Evolutionary conservation across 2,888 invertebrate genomes (phyloP), one percentile per base, ranked within the genome.

Genomic region (Syritta pipiens): DNA sequence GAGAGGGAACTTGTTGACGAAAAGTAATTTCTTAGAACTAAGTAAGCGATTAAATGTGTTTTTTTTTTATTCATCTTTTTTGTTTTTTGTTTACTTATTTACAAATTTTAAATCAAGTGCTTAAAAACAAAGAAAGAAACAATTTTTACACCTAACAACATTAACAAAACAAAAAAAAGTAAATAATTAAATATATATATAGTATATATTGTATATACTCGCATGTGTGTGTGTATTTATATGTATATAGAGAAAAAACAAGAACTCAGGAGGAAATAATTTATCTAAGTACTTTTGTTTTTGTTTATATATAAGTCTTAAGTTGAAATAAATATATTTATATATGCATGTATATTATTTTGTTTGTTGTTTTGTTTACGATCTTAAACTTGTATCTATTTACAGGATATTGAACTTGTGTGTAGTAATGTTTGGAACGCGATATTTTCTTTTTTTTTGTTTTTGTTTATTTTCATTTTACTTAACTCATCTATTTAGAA

Each of bases 111-210:
- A 67, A 68, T 62, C 30, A 62, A 49, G 48, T 62, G 9, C 32
- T 19, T 35, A 55, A 19, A 40, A 55, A 48, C 28, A 53, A 30
- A 28, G 14, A 62, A 62, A 65, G 37, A 59, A 77, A n/a, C n/a
- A n/a, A n/a, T n/a, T n/a, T 60, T 72, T 77, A 77, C 76, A 77
- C 77, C 60, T 77, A 77, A 72, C 72, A 65, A 72, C 72, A 60
- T 71, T 65, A 72, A 72, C 72, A 77, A 42, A 77, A 65, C 44
- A 57, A 20, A 68, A 67, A 17, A 40, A 48, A 10, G 17, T 30
- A 26, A 51, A 2, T 2, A n/a, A n/a, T n/a, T n/a, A n/a, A n/a
- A n/a, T n/a, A n/a, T n/a, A n/a, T n/a, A n/a, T n/a, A n/a, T n/a
- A n/a, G n/a, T n/a, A n/a, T n/a, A n/a, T n/a, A n/a, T n/a, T n/a